Base-by-base conservation (phyloP, 2,888 invertebrate species). In the Euproctis similis region DNA sequence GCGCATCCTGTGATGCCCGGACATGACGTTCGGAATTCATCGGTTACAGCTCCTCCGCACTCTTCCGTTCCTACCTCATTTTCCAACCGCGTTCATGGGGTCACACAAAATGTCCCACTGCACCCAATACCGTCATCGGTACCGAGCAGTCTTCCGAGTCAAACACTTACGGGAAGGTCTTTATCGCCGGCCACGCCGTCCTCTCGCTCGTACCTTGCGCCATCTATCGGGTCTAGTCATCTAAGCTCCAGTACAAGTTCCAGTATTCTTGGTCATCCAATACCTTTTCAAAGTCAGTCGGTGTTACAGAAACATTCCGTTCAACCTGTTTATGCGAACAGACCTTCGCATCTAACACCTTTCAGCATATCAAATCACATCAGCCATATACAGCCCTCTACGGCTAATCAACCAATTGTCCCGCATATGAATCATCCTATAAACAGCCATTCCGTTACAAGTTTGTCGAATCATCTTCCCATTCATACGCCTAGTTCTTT, bases 321-420 rank as follows among this genome's bases (percentile, higher is more conserved):
- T 61, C 76, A 65, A 42, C 53, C 78, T 48, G 67, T 61, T 40
- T 81, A 77, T 51, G 53, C 69, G 46, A 75, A 59, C 53, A 66
- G 82, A 48, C 78, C 81, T 30, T 61, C 75, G 30, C 81, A 81
- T 52, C 72, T 76, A 39, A 64, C 78, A 28, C 75, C 80, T 10
- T 82, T 76, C 55, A 70, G 73, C 44, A 72, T 77, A 40, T 60
- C 75, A 12, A 76, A 64, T 44, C 84, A 78, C 51, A 65, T 72
- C 72, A 88, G 71, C 85, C 88, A 66, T 84, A 85, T 69, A 76
- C 87, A 64, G 77, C 84, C 62, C 63, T 86, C 62, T 65, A 80
- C 52, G 71, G 40, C 67, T 27, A 65, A 54, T 41, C 73, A 60
- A 42, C 56, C 66, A 26, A 55, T 87, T 23, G 77, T 85, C 28